phyloP scores from a whole-genome alignment of 1,140 invertebrate species.

The Danaus plexippus region DNA sequence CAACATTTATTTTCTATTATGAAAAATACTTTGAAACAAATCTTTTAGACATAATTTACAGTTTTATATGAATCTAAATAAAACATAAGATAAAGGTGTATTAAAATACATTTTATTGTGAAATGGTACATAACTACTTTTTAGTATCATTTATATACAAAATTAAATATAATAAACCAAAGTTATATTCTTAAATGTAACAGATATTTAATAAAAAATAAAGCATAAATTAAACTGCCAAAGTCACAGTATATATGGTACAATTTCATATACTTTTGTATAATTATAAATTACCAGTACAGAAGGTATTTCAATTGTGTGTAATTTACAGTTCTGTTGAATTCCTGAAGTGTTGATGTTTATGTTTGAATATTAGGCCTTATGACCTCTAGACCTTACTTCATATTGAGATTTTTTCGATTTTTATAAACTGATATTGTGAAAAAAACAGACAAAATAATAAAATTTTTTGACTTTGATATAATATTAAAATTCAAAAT shows the following conservation, averaged over 20 bases:
- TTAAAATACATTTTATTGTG: constrained; percentile 71
- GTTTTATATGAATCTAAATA: constrained; percentile 11
- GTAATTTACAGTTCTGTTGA: no score
- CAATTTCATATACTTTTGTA: no score
- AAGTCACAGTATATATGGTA: constrained; percentile 1
- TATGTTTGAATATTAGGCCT: no score
- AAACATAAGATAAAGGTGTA: constrained; percentile 54
- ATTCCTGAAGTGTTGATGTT: no score
- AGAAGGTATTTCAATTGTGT: no score
- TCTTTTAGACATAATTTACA: constrained; percentile 8
- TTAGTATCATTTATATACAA: constrained; percentile 67
- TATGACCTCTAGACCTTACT: background rate
- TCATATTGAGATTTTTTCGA: constrained; percentile 4
- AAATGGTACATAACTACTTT: constrained; percentile 63
- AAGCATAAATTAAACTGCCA: constrained; percentile 9
- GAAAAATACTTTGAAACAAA: constrained; percentile 35
- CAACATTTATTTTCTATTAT: constrained; percentile 39
- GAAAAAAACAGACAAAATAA: constrained; percentile 7
- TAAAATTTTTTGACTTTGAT: constrained; percentile 5
- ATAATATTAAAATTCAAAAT: no score
- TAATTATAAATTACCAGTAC: no score
- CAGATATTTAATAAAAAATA: constrained; percentile 2
- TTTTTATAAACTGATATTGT: constrained; percentile 3
- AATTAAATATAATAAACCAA: constrained; percentile 46
- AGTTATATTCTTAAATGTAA: constrained; percentile 6